Base-by-base conservation (phyloP, 1,140 invertebrate species). In the Fragariocoptes setiger region DNA sequence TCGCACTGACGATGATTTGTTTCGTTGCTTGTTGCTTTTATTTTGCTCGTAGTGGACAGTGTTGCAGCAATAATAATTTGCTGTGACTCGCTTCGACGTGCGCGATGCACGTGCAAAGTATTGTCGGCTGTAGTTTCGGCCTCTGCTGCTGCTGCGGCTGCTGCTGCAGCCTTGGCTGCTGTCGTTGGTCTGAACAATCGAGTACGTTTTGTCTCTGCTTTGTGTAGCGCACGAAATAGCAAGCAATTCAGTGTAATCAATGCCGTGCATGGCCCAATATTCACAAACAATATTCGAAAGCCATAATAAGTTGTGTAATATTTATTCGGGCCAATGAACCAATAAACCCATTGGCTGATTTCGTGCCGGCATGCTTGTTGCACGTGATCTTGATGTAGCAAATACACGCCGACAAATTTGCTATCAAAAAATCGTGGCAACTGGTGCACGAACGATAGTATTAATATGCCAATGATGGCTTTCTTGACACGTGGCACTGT, bases 231-330 rank as follows among this genome's bases (percentile, higher is more conserved):
- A 39, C 67, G 59, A 52, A 85, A 85, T 1, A 92, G 64, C 5
- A 88, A 59, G 0, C 76, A 67, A 56, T 90, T 92, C 15, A 92
- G 65, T 1, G 80, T 70, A 1, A 88, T 76, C 5, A 92, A 65
- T 2, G 75, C 68, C 2, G 77, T 67, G 59, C 82, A 88, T 0
- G 83, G 83, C 16, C 82, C 59, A 43, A 83, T 58, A 53, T 90
- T 77, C 14, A 90, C 79, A 58, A 80, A 86, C 13, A 88, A 57
- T 4, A 86, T 74, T 3, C 83, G 64, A 54, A 85, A 86, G 49
- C 70, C 66, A 54, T 53, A 83, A 57, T 80, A 85, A 1, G 67
- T 58, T 21, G 70, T 70, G 58, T 68, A 82, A 55, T 83, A 86
- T 1, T 71, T 54, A 51, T 76, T 65, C 25, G 65, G 53, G 0